Base-by-base conservation (phyloP, 1,140 invertebrate genomes). In the Sycophaga agraensis region DNA sequence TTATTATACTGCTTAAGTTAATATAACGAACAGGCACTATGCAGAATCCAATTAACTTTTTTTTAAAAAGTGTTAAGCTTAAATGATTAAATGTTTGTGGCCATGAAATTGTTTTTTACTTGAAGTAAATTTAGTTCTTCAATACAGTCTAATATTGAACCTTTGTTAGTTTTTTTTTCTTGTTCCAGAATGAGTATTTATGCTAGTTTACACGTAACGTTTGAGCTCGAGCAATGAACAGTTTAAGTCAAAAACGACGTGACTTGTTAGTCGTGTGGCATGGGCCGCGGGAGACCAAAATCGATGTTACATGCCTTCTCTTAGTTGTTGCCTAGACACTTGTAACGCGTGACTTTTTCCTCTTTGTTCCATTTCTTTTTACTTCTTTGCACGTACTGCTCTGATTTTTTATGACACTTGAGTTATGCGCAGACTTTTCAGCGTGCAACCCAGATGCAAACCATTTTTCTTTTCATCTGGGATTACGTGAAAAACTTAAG, bases 271-370 rank as follows among this genome's bases (percentile, higher is more conserved):
- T 16, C n/a, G n/a, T n/a, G n/a, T n/a, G n/a, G n/a, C n/a, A n/a
- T 14, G 12, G 7, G 17, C 26, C 22, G 19, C 31, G 42, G 39
- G 28, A 42, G n/a, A 46, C 49, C 58, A 59, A 59, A 59, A 59
- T 59, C 58, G 39, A 59, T 59, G 49, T 45, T 53, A 59, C 58
- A 34, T 43, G 37, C 48, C 24, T 51, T 45, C 39, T 59, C 40
- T 59, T 49, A 24, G 49, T 43, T 59, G 58, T 59, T 53, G 28
- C 49, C 39, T 59, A 59, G 28, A 59, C 39, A 53, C 34, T 61
- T 61, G 59, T 37, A 48, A 48, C 39, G 21, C 21, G 4, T 24
- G 17, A 46, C 48, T n/a, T 14, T 19, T 37, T 37, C 8, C 11
- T n/a, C 37, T 37, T 39, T 49, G 17, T 59, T 35, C 58, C 19